These are phyloP conservation scores for Montipora sp. DNA, from an alignment of 64 coral and sea anemone species.

Conservation along the genomic window DNA sequence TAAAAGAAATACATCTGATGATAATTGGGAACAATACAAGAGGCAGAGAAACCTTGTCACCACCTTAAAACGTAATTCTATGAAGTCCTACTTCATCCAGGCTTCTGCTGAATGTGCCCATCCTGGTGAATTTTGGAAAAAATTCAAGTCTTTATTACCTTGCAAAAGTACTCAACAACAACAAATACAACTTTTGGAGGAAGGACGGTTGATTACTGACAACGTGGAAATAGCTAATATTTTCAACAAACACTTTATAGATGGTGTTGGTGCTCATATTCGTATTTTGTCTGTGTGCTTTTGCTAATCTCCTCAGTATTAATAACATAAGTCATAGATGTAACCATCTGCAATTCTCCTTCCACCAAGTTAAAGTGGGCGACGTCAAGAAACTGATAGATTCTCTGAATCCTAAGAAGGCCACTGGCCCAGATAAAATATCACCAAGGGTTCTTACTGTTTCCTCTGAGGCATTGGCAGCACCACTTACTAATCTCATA, in stretches of 20 bases:
- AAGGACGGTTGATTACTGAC: constrained; percentile 32
- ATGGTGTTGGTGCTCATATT: constrained; percentile 24
- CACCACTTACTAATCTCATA: constrained; percentile 51
- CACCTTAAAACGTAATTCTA: constrained; percentile 26
- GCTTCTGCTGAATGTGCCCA: background rate
- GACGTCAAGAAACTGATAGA: constrained; percentile 4
- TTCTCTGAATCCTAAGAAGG: constrained; percentile 41
- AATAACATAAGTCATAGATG: constrained; percentile 29
- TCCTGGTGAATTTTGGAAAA: constrained; percentile 51
- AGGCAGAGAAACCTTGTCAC: constrained; percentile 49
- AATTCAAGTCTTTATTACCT: constrained; percentile 44
- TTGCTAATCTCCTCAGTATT: constrained; percentile 38
- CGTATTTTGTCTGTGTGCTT: constrained; percentile 24
- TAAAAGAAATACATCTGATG: constrained; percentile 26
- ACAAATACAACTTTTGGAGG: constrained; percentile 47
- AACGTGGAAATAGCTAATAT: constrained; percentile 24
- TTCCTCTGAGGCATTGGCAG: constrained; percentile 52
- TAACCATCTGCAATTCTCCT: background rate
- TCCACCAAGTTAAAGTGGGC: constrained; percentile 26
- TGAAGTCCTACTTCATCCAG: constrained; percentile 20
- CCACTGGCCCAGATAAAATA: constrained; percentile 47
- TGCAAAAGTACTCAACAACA: constrained; percentile 18
- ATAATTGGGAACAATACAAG: constrained; percentile 33
- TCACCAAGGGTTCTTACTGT: constrained; percentile 39
- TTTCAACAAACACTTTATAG: constrained; percentile 51